Conservation (phyloP, 2,797 vertebrate genomes). For the Cirrhinus mrigala region DNA sequence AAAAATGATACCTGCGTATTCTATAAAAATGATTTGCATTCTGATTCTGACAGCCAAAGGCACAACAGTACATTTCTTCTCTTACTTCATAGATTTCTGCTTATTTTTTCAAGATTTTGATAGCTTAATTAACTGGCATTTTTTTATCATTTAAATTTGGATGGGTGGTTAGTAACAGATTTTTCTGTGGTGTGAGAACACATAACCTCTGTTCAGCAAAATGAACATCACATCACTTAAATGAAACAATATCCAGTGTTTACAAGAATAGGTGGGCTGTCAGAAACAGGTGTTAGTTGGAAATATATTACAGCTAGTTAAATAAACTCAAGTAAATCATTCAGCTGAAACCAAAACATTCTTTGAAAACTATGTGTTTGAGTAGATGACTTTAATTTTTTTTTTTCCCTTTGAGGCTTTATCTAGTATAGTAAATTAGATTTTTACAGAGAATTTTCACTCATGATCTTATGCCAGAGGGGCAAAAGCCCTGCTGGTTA, state of each 20-base stretch:
- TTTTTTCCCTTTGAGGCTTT: slow-evolving; percentile 4
- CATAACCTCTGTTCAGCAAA: background rate
- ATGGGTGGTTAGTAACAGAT: no score
- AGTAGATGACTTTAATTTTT: background rate
- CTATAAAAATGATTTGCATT: no score
- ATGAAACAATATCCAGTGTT: slow-evolving; percentile 12
- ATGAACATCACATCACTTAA: background rate
- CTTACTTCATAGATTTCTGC: no score
- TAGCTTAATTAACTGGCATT: no score
- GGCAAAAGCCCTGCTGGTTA: slow-evolving; percentile 9
- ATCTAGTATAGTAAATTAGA: background rate
- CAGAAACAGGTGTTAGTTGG: slow-evolving; percentile 31
- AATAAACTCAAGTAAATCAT: background rate
- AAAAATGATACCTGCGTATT: no score
- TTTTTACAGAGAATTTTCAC: background rate
- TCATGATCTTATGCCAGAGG: background rate
- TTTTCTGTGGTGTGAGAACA: no score
- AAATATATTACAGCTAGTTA: slow-evolving; percentile 1
- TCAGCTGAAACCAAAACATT: background rate
- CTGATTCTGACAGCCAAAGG: no score
- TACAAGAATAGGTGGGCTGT: slow-evolving; percentile 40
- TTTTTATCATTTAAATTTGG: no score
- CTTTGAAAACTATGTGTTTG: background rate
- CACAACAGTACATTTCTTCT: no score
- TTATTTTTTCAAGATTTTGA: no score